Base-by-base conservation (phyloP, 2,113 vertebrate genomes). In the Pteruthius melanotis region DNA sequence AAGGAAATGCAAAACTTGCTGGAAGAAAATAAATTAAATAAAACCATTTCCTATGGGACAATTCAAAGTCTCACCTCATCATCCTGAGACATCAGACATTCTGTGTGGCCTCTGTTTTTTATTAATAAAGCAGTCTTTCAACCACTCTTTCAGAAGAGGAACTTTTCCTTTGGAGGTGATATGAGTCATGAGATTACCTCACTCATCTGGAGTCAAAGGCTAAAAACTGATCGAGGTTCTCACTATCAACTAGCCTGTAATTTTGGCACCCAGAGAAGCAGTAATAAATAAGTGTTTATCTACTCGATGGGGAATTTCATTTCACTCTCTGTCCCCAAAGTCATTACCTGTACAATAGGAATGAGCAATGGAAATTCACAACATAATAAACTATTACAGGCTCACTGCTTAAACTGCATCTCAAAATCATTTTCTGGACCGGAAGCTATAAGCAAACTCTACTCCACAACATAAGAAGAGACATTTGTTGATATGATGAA, bases 31-130 rank as follows among this genome's bases (percentile, higher is more conserved):
- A 94, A 94, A 95, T 87, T 82, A 95, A 94, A 94, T 76, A 50
- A 72, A 97, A 83, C 68, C 22, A 8, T 59, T 93, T 91, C 83
- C 94, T 96, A 19, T 27, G 72, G 56, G 77, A 91, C 44, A 78
- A 86, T 47, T 95, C 76, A 82, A 93, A 97, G 95, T 94, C 94
- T 97, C 95, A 98, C 97, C 97, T 97, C 78, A 88, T 97, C 80
- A 66, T 92, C 80, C 47, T 90, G 81, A 76, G 87, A 93, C 83
- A 97, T 97, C 90, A 81, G 82, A 72, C 94, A 89, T 93, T 93
- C 86, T 91, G 33, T 75, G 53, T 80, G 88, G 66, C 93, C 90
- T 65, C 74, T 91, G 33, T 87, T 95, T 97, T 78, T 94, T 93
- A 89, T 92, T 90, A 92, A 95, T 90, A 94, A 97, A 95, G 63